Base-by-base conservation (phyloP, 2,113 vertebrate species). In the Xiphophorus maculatus region DNA sequence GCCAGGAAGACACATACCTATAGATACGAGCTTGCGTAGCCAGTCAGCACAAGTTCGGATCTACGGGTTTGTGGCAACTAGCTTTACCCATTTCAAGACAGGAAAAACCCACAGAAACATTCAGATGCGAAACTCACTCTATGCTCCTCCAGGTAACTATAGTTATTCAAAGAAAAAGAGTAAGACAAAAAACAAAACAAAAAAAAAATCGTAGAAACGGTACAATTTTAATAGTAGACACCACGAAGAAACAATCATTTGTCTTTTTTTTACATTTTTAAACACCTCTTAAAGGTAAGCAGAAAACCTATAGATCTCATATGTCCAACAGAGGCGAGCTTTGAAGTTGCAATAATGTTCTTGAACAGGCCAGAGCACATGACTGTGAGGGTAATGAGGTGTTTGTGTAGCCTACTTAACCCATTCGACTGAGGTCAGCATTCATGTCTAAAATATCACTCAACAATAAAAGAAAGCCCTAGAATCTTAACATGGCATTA, bases 31-130 rank as follows among this genome's bases (percentile, higher is more conserved):
- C 97, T 99, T 99, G 97, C 97, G 96, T 89, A 91, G 91, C 91
- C 92, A 93, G 93, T 94, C 94, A 98, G 87, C 97, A 98, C 97
- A 98, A 98, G 96, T 97, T 98, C 97, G 97, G 97, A 98, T 98
- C 97, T 98, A 98, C 96, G 96, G 97, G 97, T 99, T 99, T 96
- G 97, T 95, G 97, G 96, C 96, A 95, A 94, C 96, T 92, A 96
- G 96, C 96, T 83, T 88, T 72, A 83, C 71, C 76, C 63, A 82
- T 92, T 94, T 93, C 91, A 92, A 66, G 74, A 48, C 71, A 37
- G 77, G 58, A 13, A 51, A 28, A 68, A 71, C 14, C 37, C 69
- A 73, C 13, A 67, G 60, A 37, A 40, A 81, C 42, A 60, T 58
- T 70, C 44, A 76, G 69, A 68, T 27, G 40, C 22, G 37, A 29